Evolutionary conservation across 64 coral and sea anemone species (phyloP).

Genomic region (Pocillopora damicornis): DNA sequence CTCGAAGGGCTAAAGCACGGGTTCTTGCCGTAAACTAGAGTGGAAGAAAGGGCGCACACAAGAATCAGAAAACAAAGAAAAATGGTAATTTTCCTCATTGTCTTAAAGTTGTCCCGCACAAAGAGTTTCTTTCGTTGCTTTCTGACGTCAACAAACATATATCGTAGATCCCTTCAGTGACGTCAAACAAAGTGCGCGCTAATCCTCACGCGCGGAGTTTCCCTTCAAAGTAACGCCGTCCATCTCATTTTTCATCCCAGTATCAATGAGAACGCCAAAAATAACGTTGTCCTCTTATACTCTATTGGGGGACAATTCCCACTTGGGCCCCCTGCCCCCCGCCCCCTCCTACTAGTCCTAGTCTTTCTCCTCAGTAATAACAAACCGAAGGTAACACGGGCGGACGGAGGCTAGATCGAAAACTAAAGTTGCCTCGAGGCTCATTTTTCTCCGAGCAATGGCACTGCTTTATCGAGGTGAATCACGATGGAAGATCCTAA

Average conservation of each 20-base stretch:
- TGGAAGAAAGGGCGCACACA: not conserved
- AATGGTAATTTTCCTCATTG: not conserved
- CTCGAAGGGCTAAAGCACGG: too few species aligned
- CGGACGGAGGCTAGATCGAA: not conserved
- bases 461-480: constrained; percentile 71
- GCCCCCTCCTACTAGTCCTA: not conserved
- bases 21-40: not conserved
- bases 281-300: not conserved
- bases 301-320: not conserved
- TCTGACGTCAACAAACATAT: not conserved
- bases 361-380: not conserved
- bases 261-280: too few species aligned
- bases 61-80: not conserved
- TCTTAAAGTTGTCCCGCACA: not conserved
- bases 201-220: not conserved
- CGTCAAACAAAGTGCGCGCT: not conserved
- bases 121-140: not conserved
- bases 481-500: constrained; percentile 57
- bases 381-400: too few species aligned
- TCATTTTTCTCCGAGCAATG: constrained; percentile 13
- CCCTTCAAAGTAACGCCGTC: not conserved
- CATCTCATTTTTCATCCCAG: too few species aligned
- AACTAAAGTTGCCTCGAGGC: not conserved
- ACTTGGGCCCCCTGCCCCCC: not conserved
- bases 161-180: not conserved